A percentile compares a stretch with the other conserved stretches of the same genome.
Evolutionary conservation across 37 sponge, comb jelly and placozoan species (phyloP).

Genomic region (Dysidea cf. avara): DNA sequence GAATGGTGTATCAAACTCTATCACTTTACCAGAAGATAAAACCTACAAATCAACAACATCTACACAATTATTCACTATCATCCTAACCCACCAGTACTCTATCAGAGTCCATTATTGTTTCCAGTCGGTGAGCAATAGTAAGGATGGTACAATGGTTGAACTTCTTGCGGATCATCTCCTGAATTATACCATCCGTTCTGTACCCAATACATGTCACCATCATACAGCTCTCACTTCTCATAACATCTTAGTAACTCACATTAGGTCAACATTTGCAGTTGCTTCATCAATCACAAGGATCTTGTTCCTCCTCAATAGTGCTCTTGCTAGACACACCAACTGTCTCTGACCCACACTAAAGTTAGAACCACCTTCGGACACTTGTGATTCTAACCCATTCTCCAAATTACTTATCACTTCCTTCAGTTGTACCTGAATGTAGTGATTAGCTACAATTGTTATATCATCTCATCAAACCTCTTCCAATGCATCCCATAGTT

Average conservation of each 20-base stretch:
- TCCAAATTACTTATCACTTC: slow-evolving; percentile 39
- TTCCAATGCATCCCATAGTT: slow-evolving; percentile 80
- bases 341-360: slow-evolving; percentile 79
- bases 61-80: too few species aligned
- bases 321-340: slow-evolving; percentile 73
- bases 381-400: slow-evolving; percentile 49
- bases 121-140: slow-evolving; percentile 91
- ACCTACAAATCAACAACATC: too few species aligned
- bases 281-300: slow-evolving; percentile 78
- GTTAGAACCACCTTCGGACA: slow-evolving; percentile 69
- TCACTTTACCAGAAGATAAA: too few species aligned
- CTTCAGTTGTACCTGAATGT: slow-evolving; percentile 79
- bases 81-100: slow-evolving; percentile 66
- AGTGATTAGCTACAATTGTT: too few species aligned
- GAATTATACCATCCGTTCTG: slow-evolving; percentile 90
- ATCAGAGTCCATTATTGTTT: slow-evolving; percentile 92
- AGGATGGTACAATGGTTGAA: slow-evolving; percentile 83
- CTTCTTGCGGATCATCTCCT: slow-evolving; percentile 63
- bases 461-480: slow-evolving; percentile 32
- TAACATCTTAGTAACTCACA: slow-evolving; percentile 35
- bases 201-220: too few species aligned
- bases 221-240: too few species aligned
- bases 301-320: slow-evolving; percentile 70
- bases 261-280: slow-evolving; percentile 79
- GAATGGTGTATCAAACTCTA: too few species aligned